Base-by-base conservation (phyloP, 1,140 invertebrate genomes). In the Pachypsylla venusta region DNA sequence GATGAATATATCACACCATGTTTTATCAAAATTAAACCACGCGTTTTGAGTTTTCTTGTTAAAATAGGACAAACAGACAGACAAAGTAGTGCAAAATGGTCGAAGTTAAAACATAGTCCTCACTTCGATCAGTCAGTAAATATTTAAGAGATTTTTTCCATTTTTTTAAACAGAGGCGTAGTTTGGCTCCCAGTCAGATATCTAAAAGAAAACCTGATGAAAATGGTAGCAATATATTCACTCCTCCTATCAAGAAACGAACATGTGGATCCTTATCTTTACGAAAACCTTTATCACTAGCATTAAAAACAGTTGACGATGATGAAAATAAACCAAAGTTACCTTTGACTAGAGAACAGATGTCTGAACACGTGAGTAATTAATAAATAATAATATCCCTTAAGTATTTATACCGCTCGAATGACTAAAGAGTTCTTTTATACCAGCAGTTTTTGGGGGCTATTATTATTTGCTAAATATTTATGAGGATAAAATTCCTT, bases 171-270 rank as follows among this genome's bases (percentile, higher is more conserved):
- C 53, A 66, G 74, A 71, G 75, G 63, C 69, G 77, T 64, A 77
- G 77, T 64, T 64, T 67, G 27, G 79, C 78, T 35, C 78, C 79
- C 7, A 80, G 79, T 72, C 75, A 79, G 65, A 62, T 73, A 27
- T 71, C 73, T 1, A 80, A 79, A 64, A 64, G 73, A 39, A 67
- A 70, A 5, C 64, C 71, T 1, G 61, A 71, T 27, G 63, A 63
- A 27, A 70, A 72, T 56, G 63, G 72, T 60, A 70, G 67, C 57
- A 54, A 65, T 26, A 48, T 59, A 25, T 55, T 58, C 24, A 57
- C 63, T 28, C 24, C 53, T n/a, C 30, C 12, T 61, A 58, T 58
- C 20, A 58, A 58, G 25, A 64, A 57, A 63, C 60, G n/a, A 42
- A 16, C 48, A 57, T 39, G 59, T 63, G 55, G 48, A 54, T 58